These are phyloP conservation scores for Pelusios castaneus DNA, from an alignment of 2,113 vertebrate genomes.

Conservation along the genomic window DNA sequence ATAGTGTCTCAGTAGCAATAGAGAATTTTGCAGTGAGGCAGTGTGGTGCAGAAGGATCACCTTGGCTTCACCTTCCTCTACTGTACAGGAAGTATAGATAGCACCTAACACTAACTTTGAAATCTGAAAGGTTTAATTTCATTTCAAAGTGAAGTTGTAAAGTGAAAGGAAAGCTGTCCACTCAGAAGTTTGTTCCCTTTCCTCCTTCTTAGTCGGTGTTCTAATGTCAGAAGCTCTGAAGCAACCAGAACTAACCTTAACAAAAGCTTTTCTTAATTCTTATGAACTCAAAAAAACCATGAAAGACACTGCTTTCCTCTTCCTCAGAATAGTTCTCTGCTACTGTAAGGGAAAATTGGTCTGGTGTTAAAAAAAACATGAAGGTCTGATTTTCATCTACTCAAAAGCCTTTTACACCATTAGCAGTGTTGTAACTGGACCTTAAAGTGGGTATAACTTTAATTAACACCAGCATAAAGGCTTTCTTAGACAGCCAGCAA, in stretches of 20 bases:
- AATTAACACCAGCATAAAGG: background rate
- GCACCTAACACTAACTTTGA: background rate
- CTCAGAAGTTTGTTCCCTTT: background rate
- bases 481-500: background rate
- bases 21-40: background rate
- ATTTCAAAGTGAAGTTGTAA: background rate
- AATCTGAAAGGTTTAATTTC: background rate
- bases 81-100: background rate
- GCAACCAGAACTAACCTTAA: background rate
- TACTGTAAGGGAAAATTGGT: background rate
- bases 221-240: background rate
- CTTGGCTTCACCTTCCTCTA: background rate
- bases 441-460: background rate
- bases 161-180: background rate
- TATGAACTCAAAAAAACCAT: background rate
- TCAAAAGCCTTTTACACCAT: background rate
- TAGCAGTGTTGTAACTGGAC: background rate
- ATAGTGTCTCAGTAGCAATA: background rate
- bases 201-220: background rate
- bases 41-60: background rate
- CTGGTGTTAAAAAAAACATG: background rate
- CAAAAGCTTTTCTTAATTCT: rapidly evolving
- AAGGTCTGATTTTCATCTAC: background rate
- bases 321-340: background rate
- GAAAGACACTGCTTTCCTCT: background rate